A percentile compares a stretch with the other conserved stretches of the same genome.
phyloP scores from a whole-genome alignment of 2,888 invertebrate genomes.

The Scotopteryx bipunctaria region DNA sequence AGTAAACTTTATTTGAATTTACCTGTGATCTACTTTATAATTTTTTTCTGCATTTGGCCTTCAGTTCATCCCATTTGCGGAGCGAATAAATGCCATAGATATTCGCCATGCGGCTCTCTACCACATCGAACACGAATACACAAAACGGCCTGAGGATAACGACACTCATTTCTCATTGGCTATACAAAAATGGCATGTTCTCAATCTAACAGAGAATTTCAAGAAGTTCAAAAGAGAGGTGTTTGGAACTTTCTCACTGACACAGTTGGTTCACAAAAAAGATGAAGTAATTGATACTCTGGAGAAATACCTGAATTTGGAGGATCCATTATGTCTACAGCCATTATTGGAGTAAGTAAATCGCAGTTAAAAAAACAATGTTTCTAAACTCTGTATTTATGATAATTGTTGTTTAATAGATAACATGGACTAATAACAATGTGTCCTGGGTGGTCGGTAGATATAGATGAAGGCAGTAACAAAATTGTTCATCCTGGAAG shows the following conservation, averaged over 20 bases:
- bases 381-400: neutral
- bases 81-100: slow-evolving; percentile 93
- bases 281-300: slow-evolving; percentile 89
- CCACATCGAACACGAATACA: slow-evolving; percentile 90
- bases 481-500: no score
- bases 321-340: slow-evolving; percentile 89
- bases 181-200: slow-evolving; percentile 93
- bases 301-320: slow-evolving; percentile 87
- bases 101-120: slow-evolving; percentile 92
- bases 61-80: slow-evolving; percentile 94
- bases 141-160: slow-evolving; percentile 86
- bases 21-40: neutral
- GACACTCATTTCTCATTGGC: slow-evolving; percentile 92
- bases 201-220: slow-evolving; percentile 94
- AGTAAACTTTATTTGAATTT: no score
- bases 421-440: no score
- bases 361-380: neutral
- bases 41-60: neutral
- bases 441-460: no score
- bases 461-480: no score
- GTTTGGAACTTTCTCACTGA: slow-evolving; percentile 89
- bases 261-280: slow-evolving; percentile 92
- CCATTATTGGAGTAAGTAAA: slow-evolving; percentile 92
- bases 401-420: no score
- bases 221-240: slow-evolving; percentile 90